Percentiles rank a stretch among this genome's conserved stretches.
phyloP scores from a whole-genome alignment of 1,140 invertebrate species.

The Scaptomyza graminum region DNA sequence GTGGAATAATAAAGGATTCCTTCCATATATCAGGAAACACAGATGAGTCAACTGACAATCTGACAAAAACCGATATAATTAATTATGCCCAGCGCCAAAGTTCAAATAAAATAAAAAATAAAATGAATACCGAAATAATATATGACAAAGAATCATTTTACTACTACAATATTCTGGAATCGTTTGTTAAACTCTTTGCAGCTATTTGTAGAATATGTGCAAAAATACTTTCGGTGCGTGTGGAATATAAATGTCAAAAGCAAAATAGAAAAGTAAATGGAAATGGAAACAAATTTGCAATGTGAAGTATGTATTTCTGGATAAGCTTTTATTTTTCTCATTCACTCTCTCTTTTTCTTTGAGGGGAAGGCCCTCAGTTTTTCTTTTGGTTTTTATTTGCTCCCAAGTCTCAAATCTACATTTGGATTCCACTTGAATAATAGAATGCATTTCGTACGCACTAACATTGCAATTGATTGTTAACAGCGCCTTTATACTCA shows the following conservation, averaged over 20 bases:
- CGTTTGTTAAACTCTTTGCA: too few relatives aligned
- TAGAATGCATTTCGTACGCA: constrained; percentile 9
- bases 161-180: too few relatives aligned
- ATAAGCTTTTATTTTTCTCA: neutral
- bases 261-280: constrained; percentile 33
- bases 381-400: neutral
- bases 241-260: constrained; percentile 52
- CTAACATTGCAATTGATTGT: neutral
- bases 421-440: neutral
- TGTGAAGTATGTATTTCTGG: constrained; percentile 9
- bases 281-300: constrained; percentile 21
- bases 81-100: too few relatives aligned
- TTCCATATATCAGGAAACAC: too few relatives aligned
- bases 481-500: constrained; percentile 21
- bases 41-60: too few relatives aligned
- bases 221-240: constrained; percentile 29
- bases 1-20: too few relatives aligned
- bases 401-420: neutral
- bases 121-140: too few relatives aligned
- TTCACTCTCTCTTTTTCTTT: constrained; percentile 7
- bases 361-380: neutral
- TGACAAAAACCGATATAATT: too few relatives aligned
- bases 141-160: too few relatives aligned
- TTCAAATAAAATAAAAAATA: too few relatives aligned
- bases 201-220: constrained; percentile 10